A percentile compares a stretch with the other conserved stretches of the same genome.
phyloP scores from a whole-genome alignment of 2,113 vertebrate genomes.

The Struthio camelus region DNA sequence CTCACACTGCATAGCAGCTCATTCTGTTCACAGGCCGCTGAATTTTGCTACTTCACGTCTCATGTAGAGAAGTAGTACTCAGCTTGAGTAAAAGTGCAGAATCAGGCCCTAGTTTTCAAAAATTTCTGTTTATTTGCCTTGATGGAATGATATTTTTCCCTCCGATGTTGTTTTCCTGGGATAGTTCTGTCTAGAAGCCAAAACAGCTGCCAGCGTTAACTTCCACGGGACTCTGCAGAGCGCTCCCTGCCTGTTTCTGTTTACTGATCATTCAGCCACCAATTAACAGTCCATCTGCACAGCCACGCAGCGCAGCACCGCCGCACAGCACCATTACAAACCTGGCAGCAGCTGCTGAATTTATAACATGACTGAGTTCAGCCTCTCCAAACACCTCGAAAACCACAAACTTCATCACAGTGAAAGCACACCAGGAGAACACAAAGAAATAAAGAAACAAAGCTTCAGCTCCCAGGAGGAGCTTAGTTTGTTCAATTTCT shows the following conservation, averaged over 20 bases:
- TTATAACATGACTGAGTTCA: neutral
- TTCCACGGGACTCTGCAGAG: neutral
- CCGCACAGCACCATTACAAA: neutral
- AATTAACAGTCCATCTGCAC: neutral
- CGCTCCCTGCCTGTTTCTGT: neutral
- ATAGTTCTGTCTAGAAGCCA: neutral
- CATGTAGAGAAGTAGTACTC: neutral
- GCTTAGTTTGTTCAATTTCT: neutral
- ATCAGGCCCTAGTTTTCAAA: neutral
- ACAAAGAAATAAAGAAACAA: fast-evolving
- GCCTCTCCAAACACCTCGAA: neutral
- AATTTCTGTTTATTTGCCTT: neutral
- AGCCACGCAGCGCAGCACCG: neutral
- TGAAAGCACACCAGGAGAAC: fast-evolving
- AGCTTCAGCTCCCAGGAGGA: neutral
- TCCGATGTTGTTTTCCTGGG: neutral
- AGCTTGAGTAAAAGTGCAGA: fast-evolving
- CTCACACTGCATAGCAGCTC: neutral
- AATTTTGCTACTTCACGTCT: neutral
- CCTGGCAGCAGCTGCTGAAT: neutral
- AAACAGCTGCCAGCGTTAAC: neutral
- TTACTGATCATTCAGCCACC: neutral
- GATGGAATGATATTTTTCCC: neutral
- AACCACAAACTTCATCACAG: neutral
- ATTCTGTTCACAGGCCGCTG: neutral